Conservation (phyloP, 2,113 vertebrate genomes). For the Mirza zaza region DNA sequence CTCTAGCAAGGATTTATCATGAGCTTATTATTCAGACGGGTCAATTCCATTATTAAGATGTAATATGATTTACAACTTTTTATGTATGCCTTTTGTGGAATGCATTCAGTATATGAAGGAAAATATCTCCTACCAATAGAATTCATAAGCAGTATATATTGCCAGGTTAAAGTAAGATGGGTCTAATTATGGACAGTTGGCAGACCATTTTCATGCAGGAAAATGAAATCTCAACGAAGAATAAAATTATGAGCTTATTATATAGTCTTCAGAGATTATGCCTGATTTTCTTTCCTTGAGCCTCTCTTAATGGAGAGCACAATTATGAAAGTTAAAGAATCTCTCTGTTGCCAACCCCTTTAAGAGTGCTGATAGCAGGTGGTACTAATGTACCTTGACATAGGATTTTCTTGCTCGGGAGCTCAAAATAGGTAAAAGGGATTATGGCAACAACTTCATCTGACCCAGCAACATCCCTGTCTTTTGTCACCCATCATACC, state of each 20-base stretch:
- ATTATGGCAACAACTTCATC: slow-evolving; percentile 82
- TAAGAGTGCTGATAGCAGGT: slow-evolving; percentile 74
- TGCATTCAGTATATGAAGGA: not conserved
- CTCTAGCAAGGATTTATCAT: not conserved
- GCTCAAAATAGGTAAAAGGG: slow-evolving; percentile 76
- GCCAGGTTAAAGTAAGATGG: not conserved
- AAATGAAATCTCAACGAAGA: slow-evolving; percentile 37
- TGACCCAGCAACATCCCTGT: slow-evolving; percentile 80
- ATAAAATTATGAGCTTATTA: not conserved
- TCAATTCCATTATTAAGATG: not conserved
- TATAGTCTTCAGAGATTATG: not conserved
- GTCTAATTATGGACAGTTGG: not conserved
- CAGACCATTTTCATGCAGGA: not conserved
- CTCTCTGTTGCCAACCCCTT: slow-evolving; percentile 10
- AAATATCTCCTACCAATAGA: not conserved
- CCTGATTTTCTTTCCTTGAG: not conserved
- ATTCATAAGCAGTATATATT: not conserved
- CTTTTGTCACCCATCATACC: slow-evolving; percentile 84
- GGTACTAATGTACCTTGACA: slow-evolving; percentile 81
- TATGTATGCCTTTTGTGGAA: not conserved
- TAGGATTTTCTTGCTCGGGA: slow-evolving; percentile 79
- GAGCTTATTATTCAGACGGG: not conserved
- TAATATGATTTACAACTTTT: not conserved
- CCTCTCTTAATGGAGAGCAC: not conserved
- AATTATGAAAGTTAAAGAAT: slow-evolving; percentile 49